These are phyloP conservation scores for Ips nitidus DNA, from an alignment of 1,140 invertebrate genomes.

Conservation along the genomic window DNA sequence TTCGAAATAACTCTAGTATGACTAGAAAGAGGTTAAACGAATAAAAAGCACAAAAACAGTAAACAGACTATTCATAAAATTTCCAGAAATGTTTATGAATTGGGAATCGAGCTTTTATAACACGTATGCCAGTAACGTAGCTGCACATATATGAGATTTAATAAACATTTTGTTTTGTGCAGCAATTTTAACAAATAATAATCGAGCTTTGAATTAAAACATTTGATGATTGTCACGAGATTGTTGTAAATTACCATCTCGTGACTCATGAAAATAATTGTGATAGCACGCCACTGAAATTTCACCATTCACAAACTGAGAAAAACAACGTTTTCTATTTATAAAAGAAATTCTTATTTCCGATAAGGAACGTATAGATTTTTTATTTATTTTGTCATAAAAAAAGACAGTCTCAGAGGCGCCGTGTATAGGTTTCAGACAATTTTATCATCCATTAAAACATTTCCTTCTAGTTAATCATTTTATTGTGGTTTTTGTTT, in stretches of 20 bases:
- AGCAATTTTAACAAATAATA: too few species aligned
- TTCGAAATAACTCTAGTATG: not conserved
- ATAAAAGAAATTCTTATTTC: not conserved
- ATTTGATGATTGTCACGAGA: too few species aligned
- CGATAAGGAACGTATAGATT: not conserved
- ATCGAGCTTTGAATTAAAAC: too few species aligned
- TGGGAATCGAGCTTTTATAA: not conserved
- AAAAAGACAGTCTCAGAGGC: not conserved
- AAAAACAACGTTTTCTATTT: not conserved
- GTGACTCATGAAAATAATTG: too few species aligned
- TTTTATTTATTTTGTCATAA: slow-evolving; percentile 7
- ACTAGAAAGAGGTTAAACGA: slow-evolving; percentile 3
- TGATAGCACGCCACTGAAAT: too few species aligned
- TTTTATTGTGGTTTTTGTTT: not conserved
- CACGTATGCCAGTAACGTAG: too few species aligned
- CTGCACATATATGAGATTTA: too few species aligned
- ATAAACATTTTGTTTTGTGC: too few species aligned
- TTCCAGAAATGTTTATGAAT: slow-evolving; percentile 2
- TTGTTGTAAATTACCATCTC: too few species aligned
- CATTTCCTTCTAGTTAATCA: not conserved
- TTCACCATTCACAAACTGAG: not conserved
- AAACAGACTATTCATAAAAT: slow-evolving; percentile 3
- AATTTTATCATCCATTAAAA: slow-evolving; percentile 3
- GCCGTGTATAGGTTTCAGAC: not conserved
- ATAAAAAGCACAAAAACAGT: slow-evolving; percentile 4